phyloP scores from a whole-genome alignment of 1,140 invertebrate genomes.

The Zaprionus taronus region DNA sequence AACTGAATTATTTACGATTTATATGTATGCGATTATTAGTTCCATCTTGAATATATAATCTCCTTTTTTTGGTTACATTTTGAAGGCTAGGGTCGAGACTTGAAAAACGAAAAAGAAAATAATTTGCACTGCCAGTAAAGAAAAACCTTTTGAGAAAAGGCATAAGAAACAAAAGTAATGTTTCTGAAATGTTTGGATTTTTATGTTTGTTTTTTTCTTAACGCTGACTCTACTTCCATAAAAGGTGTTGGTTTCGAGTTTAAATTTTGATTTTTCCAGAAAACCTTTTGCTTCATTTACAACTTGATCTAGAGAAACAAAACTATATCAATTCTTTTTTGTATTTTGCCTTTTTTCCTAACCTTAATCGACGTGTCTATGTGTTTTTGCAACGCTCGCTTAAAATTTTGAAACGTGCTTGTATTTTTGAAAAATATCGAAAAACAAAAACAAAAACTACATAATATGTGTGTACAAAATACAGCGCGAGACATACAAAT shows the following conservation, averaged over 20 bases:
- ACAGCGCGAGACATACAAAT: constrained; percentile 98
- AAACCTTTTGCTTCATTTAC: constrained; percentile 38
- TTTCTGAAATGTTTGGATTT: constrained; percentile 19
- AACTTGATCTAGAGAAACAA: constrained; percentile 50
- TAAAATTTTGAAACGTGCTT: constrained; percentile 65
- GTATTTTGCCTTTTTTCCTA: constrained; percentile 74
- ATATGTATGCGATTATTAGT: constrained; percentile 34
- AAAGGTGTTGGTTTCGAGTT: constrained; percentile 66
- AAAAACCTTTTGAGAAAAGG: constrained; percentile 30
- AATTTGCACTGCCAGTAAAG: constrained; percentile 77
- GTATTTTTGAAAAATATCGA: constrained; percentile 49
- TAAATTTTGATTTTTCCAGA: constrained; percentile 45
- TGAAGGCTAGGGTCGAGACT: constrained; percentile 79
- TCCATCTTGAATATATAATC: background rate
- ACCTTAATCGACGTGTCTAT: constrained; percentile 60
- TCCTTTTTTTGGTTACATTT: constrained; percentile 40
- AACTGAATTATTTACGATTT: constrained; percentile 24
- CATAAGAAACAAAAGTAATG: constrained; percentile 26
- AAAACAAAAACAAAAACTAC: constrained; percentile 34
- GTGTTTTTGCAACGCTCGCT: constrained; percentile 69
- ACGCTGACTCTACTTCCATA: constrained; percentile 24
- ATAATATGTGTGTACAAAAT: constrained; percentile 69
- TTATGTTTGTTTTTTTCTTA: constrained; percentile 14
- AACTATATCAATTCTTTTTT: constrained; percentile 53
- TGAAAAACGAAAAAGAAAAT: constrained; percentile 51